Evolutionary conservation across 2,113 vertebrate species (phyloP).

Genomic region (Oceanodroma tethys): DNA sequence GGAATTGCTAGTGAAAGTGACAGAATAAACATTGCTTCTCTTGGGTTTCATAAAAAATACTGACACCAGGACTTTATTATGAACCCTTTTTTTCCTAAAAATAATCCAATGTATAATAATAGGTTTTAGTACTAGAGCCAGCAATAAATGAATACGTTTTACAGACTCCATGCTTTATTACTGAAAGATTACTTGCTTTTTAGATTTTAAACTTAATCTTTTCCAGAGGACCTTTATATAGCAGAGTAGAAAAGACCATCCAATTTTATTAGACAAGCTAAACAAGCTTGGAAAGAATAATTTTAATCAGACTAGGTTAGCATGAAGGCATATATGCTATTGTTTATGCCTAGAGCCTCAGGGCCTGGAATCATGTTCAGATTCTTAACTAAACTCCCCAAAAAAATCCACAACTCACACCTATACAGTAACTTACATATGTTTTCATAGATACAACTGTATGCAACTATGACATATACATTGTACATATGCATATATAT

Average conservation of each 20-base stretch:
- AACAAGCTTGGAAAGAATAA: not conserved
- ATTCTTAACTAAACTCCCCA: not conserved
- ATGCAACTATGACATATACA: not conserved
- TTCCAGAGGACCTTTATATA: not conserved
- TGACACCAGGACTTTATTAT: not conserved
- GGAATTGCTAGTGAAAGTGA: not conserved
- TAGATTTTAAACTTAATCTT: not conserved
- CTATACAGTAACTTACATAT: not conserved
- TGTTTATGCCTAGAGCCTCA: not conserved
- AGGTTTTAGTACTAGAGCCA: not conserved
- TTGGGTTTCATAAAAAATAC: not conserved
- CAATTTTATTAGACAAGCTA: not conserved
- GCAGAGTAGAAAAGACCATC: not conserved
- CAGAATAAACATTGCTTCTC: not conserved
- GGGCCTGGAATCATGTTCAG: not conserved
- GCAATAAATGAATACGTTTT: not conserved
- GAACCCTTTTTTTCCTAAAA: not conserved
- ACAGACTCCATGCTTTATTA: not conserved
- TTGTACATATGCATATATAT: accelerated
- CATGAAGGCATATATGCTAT: not conserved
- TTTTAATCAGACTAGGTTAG: not conserved
- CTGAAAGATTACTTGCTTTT: not conserved
- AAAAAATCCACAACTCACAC: not conserved
- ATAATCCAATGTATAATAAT: not conserved
- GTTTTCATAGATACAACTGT: not conserved